Base-by-base conservation (phyloP, 2,888 invertebrate genomes). In the Antitype chi region DNA sequence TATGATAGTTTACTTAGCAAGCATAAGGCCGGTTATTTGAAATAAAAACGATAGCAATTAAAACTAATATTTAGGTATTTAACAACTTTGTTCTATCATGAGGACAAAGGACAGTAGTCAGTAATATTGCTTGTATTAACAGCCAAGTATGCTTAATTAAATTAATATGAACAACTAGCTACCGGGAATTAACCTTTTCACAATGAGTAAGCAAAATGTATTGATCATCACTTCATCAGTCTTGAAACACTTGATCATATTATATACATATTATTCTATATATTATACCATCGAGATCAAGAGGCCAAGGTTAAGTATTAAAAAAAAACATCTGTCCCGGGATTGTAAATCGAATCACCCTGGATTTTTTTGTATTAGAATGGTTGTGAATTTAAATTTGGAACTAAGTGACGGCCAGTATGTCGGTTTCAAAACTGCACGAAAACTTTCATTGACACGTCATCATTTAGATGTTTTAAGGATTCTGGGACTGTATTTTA, bases 11-110 rank as follows among this genome's bases (percentile, higher is more conserved):
- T 76, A 86, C 63, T 43, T 80, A 79, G 75, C 60, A 70, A 78
- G 66, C 62, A n/a, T 20, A 38, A 69, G 15, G 69, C 63, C 49
- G 73, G 78, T 86, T 82, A 85, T 84, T 78, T 81, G 77, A 76
- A 81, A 62, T 64, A 78, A 72, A 78, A 80, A 53, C 55, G 25
- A 43, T 57, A 75, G 68, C 59, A 69, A 62, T 70, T 64, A 9
- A 49, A 57, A 64, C 63, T 66, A 69, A 81, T 67, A 70, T 59
- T 63, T 49, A 13, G 2, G 32, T 38, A 67, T 32, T 64, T 25
- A 73, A 81, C 32, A 55, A 73, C 9, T 13, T 64, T 85, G 70
- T 85, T 81, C 49, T 71, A 57, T 25, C 62, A 85, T 47, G 82
- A 81, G 72, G 60, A 69, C 86, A 47, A 77, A 28, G 49, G 72